Evolutionary conservation across 2,888 invertebrate species (phyloP).

Genomic region (Helleia helle): DNA sequence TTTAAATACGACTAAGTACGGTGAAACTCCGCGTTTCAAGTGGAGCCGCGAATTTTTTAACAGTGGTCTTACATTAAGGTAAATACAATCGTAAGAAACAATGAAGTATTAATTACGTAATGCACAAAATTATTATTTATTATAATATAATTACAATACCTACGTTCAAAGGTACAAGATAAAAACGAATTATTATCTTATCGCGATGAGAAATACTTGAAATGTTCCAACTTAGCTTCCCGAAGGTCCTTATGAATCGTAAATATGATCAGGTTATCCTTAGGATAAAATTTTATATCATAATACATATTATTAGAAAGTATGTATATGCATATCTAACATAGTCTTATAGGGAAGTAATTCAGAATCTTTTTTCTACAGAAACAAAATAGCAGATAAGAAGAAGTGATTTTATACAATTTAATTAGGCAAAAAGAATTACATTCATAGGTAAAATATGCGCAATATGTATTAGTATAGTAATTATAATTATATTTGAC

Average conservation of each 20-base stretch:
- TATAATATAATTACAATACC: constrained; percentile 73
- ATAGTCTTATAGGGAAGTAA: constrained; percentile 71
- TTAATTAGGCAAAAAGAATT: constrained; percentile 73
- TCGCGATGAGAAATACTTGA: constrained; percentile 70
- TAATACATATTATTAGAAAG: constrained; percentile 70
- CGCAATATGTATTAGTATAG: constrained; percentile 65
- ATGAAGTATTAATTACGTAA: constrained; percentile 71
- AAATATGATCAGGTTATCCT: constrained; percentile 69
- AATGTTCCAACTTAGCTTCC: constrained; percentile 64
- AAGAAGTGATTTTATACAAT: constrained; percentile 72
- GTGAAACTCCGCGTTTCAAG: constrained; percentile 51
- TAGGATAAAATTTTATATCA: constrained; percentile 71
- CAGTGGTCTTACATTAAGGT: constrained; percentile 69
- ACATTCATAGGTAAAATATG: constrained; percentile 72
- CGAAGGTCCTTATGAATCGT: constrained; percentile 64
- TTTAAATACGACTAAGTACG: constrained; percentile 66
- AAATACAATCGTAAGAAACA: constrained; percentile 72
- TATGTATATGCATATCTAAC: constrained; percentile 70
- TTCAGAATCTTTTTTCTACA: constrained; percentile 63
- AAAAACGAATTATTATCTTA: constrained; percentile 70
- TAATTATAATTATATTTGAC: constrained; percentile 73
- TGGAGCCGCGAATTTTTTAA: constrained; percentile 55
- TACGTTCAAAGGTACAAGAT: constrained; percentile 70
- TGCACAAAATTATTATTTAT: constrained; percentile 71
- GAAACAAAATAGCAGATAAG: constrained; percentile 62